phyloP scores from a whole-genome alignment of 2,113 vertebrate species.

The Gopherus flavomarginatus region DNA sequence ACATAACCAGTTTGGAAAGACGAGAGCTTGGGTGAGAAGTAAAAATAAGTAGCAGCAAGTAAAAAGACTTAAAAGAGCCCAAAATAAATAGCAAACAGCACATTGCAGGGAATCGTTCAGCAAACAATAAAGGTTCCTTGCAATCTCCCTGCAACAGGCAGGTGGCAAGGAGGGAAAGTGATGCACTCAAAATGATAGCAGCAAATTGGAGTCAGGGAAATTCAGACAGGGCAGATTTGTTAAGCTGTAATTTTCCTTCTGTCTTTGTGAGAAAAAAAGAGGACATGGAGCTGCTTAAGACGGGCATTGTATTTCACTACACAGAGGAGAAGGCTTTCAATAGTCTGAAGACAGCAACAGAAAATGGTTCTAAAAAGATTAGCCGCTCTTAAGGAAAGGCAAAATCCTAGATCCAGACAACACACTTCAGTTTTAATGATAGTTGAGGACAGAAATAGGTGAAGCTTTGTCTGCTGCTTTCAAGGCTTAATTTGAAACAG shows the following conservation, averaged over 20 bases:
- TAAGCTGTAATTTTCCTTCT: conserved; percentile 69
- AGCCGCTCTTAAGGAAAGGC: conserved; percentile 67
- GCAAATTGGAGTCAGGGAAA: conserved; percentile 30
- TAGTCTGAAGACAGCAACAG: conserved; percentile 45
- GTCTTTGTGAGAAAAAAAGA: conserved; percentile 66
- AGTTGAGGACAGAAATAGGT: conserved; percentile 42
- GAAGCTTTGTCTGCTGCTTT: conserved; percentile 71
- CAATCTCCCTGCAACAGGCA: conserved; percentile 58
- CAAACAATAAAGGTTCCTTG: conserved; percentile 60
- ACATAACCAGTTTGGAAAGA: conserved; percentile 42
- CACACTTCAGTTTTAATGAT: conserved; percentile 71
- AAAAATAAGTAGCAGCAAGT: conserved; percentile 28
- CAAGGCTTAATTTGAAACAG: conserved; percentile 68
- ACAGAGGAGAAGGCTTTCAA: conserved; percentile 36
- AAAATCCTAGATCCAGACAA: conserved; percentile 67
- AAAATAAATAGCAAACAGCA: conserved; percentile 26
- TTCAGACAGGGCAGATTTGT: conserved; percentile 57
- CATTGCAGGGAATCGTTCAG: conserved; percentile 66
- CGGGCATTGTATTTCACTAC: conserved; percentile 57
- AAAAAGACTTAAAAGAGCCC: conserved; percentile 39
- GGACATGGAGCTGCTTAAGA: conserved; percentile 36
- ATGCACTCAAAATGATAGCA: conserved; percentile 53
- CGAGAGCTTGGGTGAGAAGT: not conserved
- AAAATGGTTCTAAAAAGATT: conserved; percentile 72
- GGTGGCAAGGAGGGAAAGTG: conserved; percentile 45